Evolutionary conservation across 2,888 invertebrate species (phyloP), one percentile per base, ranked within the genome.

Genomic region (Nymphalis urticae): DNA sequence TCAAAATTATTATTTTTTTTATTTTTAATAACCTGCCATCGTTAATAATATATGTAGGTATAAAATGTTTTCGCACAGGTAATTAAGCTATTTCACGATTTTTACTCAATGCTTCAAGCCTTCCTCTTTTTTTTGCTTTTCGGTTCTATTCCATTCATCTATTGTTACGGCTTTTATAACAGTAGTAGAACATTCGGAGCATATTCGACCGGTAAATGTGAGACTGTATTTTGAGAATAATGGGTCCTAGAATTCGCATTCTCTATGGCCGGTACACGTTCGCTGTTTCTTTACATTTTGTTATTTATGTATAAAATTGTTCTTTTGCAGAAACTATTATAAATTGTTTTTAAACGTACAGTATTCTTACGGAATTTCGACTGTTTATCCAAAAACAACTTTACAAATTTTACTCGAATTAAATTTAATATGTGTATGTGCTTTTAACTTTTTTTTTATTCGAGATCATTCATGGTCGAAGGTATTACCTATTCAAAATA

Each of bases 81-180:
- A 17, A 61, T 62, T 50, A 69, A 19, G 56, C 32, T 42, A 56
- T 65, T 69, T 56, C 48, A 54, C 48, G 17, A 65, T 61, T 68
- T 64, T 65, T 36, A 36, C 51, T 48, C 51, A 53, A 59, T 63
- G 63, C 48, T 42, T 24, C n/a, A 48, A 60, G 27, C 59, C 48
- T 69, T 65, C 47, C 66, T n/a, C n/a, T 24, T 27, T 64, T 61
- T 56, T 56, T 54, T 10, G 24, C 42, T 63, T 63, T 60, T 66
- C 36, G 48, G 32, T 24, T 66, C 66, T 48, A 56, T 56, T 50
- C 64, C 47, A 61, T 68, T 68, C 67, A 62, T 24, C 65, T 54
- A 69, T 69, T 69, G 69, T 69, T 65, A 47, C 50, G 50, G 62
- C 65, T 66, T 66, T 69, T 65, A 65, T 58, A 69, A 65, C 47